These are phyloP conservation scores for Scortum barcoo DNA, from an alignment of 2,113 vertebrate species.

Conservation along the genomic window DNA sequence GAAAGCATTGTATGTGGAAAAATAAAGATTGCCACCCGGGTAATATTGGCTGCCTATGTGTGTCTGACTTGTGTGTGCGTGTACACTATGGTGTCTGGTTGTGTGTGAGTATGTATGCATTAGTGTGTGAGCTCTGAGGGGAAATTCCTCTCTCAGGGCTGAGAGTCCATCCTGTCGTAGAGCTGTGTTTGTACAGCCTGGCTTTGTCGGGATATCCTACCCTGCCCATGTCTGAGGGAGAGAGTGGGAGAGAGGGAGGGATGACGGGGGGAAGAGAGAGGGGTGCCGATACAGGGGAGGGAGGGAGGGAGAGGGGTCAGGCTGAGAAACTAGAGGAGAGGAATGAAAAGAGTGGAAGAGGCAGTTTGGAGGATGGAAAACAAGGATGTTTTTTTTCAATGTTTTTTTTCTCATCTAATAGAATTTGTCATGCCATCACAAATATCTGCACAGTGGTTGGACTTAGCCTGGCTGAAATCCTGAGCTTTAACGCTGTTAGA, in stretches of 20 bases:
- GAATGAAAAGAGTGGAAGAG: slow-evolving; percentile 24
- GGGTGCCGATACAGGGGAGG: slow-evolving; percentile 23
- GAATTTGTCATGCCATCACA: slow-evolving; percentile 35
- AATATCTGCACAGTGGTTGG: slow-evolving; percentile 37
- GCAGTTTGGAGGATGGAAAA: slow-evolving; percentile 39
- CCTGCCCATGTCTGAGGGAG: slow-evolving; percentile 80
- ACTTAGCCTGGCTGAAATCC: slow-evolving; percentile 49
- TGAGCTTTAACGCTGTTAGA: slow-evolving; percentile 31
- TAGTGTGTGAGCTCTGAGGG: slow-evolving; percentile 74
- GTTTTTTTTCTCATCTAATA: slow-evolving; percentile 56
- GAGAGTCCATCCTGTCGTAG: slow-evolving; percentile 87
- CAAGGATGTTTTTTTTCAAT: slow-evolving; percentile 5
- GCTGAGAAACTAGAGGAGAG: slow-evolving; percentile 16
- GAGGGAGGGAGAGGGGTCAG: slow-evolving; percentile 20
- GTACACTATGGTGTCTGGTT: slow-evolving; percentile 19
- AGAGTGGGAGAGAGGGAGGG: slow-evolving; percentile 47
- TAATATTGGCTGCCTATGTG: slow-evolving; percentile 31
- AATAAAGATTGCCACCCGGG: slow-evolving; percentile 27
- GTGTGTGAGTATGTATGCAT: slow-evolving; percentile 52
- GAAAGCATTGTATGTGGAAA: slow-evolving; percentile 35
- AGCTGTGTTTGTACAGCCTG: slow-evolving; percentile 88
- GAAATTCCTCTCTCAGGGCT: slow-evolving; percentile 86
- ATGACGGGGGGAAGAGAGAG: slow-evolving; percentile 21
- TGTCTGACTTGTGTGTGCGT: neutral
- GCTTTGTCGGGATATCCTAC: slow-evolving; percentile 88